A percentile compares a stretch with the other conserved stretches of the same genome.
Conservation (phyloP, 2,888 invertebrate species). For the Ectemnius lituratus region DNA sequence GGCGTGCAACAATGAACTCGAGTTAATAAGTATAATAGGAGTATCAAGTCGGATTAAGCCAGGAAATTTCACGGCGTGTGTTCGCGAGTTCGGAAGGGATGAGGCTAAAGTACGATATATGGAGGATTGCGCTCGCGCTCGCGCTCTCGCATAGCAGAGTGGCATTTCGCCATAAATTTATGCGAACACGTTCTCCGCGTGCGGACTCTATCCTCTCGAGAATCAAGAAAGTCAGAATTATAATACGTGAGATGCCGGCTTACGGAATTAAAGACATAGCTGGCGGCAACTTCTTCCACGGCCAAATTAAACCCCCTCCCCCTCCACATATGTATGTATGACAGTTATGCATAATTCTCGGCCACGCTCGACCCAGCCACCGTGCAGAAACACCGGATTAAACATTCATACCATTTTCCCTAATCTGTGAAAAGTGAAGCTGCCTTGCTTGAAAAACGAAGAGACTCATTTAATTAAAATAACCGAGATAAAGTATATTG, state of each 20-base stretch:
- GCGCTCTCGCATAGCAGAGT: conserved; percentile 27
- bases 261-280: conserved; percentile 7
- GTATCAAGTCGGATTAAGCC: conserved; percentile 21
- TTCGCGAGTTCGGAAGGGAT: no score
- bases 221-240: conserved; percentile 54
- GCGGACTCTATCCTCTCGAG: conserved; percentile 38
- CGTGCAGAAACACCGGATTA: no score
- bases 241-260: conserved; percentile 29
- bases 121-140: conserved; percentile 30
- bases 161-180: conserved; percentile 65
- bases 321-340: no score
- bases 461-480: no score
- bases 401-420: no score
- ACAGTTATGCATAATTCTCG: no score
- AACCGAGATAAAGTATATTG: no score
- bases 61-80: conserved; percentile 2
- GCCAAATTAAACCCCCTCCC: background rate
- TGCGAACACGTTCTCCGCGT: conserved; percentile 50
- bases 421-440: no score
- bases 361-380: no score
- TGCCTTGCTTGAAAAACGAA: no score
- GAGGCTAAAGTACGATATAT: conserved; percentile 37
- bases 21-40: conserved; percentile 22
- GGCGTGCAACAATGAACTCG: no score
- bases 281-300: conserved; percentile 4